Percentiles rank a stretch among this genome's conserved stretches.
phyloP scores from a whole-genome alignment of 2,113 vertebrate species.

The Larimichthys crocea region DNA sequence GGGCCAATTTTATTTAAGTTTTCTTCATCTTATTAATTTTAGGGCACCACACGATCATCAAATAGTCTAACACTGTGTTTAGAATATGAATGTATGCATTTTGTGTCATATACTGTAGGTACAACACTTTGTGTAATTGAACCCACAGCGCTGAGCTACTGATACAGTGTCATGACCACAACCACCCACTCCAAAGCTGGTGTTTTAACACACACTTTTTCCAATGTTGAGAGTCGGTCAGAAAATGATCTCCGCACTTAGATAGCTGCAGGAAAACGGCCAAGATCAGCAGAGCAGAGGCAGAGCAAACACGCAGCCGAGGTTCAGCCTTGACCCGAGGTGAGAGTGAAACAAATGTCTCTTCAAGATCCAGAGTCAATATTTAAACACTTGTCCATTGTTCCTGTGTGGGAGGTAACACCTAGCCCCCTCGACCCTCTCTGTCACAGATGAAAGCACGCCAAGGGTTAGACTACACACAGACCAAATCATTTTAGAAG shows the following conservation, averaged over 20 bases:
- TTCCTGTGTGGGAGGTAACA: conserved; percentile 56
- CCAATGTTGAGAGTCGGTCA: conserved; percentile 21
- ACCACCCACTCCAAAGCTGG: not conserved
- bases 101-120: conserved; percentile 13
- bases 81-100: conserved; percentile 43
- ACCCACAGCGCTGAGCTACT: not conserved
- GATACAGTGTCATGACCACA: not conserved
- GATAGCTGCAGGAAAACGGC: conserved; percentile 47
- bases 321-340: conserved; percentile 64
- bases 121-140: not conserved
- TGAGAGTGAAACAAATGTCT: conserved; percentile 56
- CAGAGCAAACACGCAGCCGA: conserved; percentile 50
- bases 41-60: not conserved
- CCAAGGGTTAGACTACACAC: not conserved
- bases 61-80: conserved; percentile 64
- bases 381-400: conserved; percentile 73
- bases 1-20: not conserved
- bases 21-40: conserved; percentile 3
- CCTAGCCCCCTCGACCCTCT: conserved; percentile 12
- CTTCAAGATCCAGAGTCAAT: conserved; percentile 67
- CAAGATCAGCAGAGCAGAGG: conserved; percentile 55
- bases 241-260: conserved; percentile 15
- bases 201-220: conserved; percentile 14
- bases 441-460: not conserved
- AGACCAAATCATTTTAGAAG: not conserved